phyloP scores from a whole-genome alignment of 2,888 invertebrate genomes.

The Harpagoxenus sublaevis region DNA sequence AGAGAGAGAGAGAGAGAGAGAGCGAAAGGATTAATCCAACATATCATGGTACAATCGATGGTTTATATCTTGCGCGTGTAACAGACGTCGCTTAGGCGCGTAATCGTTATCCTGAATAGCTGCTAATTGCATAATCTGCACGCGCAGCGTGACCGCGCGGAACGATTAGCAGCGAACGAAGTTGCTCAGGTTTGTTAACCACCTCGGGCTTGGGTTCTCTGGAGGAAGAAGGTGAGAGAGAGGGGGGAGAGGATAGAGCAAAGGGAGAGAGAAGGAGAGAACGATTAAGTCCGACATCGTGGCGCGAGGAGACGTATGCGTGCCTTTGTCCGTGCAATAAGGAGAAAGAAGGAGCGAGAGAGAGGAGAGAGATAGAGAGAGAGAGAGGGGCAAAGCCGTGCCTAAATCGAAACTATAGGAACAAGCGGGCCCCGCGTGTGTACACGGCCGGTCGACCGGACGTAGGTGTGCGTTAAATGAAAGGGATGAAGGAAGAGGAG shows the following conservation, averaged over 20 bases:
- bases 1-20: not conserved
- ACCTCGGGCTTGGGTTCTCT: constrained; percentile 19
- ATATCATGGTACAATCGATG: not conserved
- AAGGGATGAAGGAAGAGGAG: constrained; percentile 79
- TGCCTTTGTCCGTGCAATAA: constrained; percentile 36
- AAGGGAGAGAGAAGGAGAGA: not conserved
- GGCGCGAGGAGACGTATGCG: constrained; percentile 15
- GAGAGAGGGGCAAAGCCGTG: constrained; percentile 22
- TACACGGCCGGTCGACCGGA: constrained; percentile 57
- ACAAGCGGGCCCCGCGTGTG: constrained; percentile 49
- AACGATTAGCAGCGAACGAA: constrained; percentile 44
- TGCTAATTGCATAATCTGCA: constrained; percentile 56
- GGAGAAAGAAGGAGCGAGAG: not conserved
- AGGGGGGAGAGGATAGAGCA: not conserved
- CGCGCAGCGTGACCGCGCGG: constrained; percentile 46
- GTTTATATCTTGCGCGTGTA: not conserved
- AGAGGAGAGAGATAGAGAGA: constrained; percentile 3
- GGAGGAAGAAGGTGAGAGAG: not conserved
- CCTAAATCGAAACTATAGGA: constrained; percentile 73
- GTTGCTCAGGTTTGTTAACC: constrained; percentile 35
- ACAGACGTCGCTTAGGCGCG: constrained; percentile 46
- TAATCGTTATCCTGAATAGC: constrained; percentile 54
- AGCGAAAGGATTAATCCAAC: constrained; percentile 12
- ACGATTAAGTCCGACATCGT: constrained; percentile 24
- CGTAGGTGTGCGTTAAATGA: constrained; percentile 77